Evolutionary conservation across 2,113 vertebrate genomes (phyloP).

Genomic region (Perca fluviatilis): DNA sequence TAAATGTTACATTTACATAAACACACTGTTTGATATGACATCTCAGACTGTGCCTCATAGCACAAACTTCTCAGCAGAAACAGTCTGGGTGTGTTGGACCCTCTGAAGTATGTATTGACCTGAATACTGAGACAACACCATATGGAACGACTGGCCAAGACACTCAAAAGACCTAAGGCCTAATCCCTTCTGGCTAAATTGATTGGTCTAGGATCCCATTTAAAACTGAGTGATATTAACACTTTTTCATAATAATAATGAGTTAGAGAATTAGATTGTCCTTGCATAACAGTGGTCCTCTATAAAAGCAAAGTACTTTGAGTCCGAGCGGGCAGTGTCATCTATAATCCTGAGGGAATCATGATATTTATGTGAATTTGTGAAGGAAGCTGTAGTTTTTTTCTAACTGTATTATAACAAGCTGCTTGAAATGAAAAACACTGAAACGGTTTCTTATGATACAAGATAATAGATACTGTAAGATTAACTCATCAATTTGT

Average conservation of each 20-base stretch:
- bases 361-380: conserved; percentile 20
- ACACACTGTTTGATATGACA: conserved; percentile 49
- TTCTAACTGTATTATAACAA: conserved; percentile 2
- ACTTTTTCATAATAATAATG: neutral
- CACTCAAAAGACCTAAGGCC: conserved; percentile 52
- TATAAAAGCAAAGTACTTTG: conserved; percentile 10
- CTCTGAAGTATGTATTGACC: conserved; percentile 68
- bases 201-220: conserved; percentile 55
- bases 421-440: conserved; percentile 25
- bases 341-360: conserved; percentile 66
- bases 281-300: conserved; percentile 72
- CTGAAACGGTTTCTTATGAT: conserved; percentile 28
- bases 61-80: conserved; percentile 28
- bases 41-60: conserved; percentile 56
- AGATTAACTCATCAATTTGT: conserved; percentile 27
- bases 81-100: conserved; percentile 49
- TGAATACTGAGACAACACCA: conserved; percentile 74
- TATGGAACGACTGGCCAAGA: conserved; percentile 69
- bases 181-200: conserved; percentile 66
- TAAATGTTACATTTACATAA: conserved; percentile 60
- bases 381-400: conserved; percentile 23
- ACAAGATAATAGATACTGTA: conserved; percentile 49
- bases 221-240: conserved; percentile 42
- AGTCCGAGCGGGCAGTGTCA: conserved; percentile 47
- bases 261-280: conserved; percentile 71